These are phyloP conservation scores for Lophotis ruficrista DNA, from an alignment of 2,113 vertebrate genomes.

Conservation along the genomic window DNA sequence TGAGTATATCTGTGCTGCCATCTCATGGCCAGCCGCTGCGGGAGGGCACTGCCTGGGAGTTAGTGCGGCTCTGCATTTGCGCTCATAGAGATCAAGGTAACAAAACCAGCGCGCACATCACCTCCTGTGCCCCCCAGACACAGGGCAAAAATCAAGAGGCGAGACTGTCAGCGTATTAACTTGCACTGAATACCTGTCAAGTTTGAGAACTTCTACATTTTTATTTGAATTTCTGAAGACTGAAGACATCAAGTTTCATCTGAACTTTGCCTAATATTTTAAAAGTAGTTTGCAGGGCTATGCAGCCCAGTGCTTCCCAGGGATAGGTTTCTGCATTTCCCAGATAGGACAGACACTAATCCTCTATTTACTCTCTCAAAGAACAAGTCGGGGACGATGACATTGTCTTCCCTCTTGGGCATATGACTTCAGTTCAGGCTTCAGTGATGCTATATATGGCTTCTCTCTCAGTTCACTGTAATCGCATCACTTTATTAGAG, in stretches of 20 bases:
- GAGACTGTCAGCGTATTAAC: neutral
- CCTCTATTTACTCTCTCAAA: neutral
- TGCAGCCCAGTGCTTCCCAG: neutral
- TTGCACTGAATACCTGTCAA: neutral
- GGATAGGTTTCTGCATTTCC: neutral
- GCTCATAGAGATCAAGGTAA: neutral
- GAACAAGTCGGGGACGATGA: neutral
- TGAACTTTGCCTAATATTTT: neutral
- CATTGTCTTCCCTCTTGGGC: neutral
- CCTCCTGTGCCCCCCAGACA: neutral
- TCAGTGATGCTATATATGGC: neutral
- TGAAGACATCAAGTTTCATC: neutral
- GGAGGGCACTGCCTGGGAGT: neutral
- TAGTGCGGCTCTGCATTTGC: neutral
- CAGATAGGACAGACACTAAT: neutral
- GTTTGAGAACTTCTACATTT: neutral
- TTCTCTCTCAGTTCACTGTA: neutral
- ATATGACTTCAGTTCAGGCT: neutral
- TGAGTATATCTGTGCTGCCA: constrained; percentile 64
- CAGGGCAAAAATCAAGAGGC: neutral
- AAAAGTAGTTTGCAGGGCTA: neutral
- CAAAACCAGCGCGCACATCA: accelerated
- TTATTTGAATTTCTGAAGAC: neutral
- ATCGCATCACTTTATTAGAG: neutral
- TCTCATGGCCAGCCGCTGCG: constrained; percentile 33